phyloP scores from a whole-genome alignment of 1,140 invertebrate genomes.

The Hyphantria cunea region DNA sequence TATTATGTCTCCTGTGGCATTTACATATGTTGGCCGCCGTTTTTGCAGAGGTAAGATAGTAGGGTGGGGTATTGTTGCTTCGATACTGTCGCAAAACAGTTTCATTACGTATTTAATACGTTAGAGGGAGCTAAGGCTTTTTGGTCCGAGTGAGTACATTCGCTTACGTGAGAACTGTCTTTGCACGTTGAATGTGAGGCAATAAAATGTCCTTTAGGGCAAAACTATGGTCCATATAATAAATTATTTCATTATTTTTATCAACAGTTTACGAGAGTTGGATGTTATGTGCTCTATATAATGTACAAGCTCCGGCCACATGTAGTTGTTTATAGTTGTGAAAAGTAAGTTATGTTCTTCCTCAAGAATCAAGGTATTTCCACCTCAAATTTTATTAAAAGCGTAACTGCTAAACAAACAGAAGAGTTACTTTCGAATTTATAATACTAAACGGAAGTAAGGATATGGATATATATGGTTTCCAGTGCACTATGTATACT shows the following conservation, averaged over 20 bases:
- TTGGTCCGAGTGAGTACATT: slow-evolving; percentile 8
- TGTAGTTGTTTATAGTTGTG: no score
- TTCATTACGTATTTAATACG: slow-evolving; percentile 33
- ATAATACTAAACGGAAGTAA: no score
- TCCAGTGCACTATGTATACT: no score
- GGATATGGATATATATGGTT: no score
- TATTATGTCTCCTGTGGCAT: slow-evolving; percentile 58
- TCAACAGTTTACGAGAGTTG: no score
- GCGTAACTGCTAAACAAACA: no score
- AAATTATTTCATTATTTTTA: slow-evolving; percentile 32
- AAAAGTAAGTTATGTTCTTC: no score
- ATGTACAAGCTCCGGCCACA: no score
- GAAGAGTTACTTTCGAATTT: no score
- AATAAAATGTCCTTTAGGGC: slow-evolving; percentile 22
- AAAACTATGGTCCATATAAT: slow-evolving; percentile 20
- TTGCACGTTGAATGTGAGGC: slow-evolving; percentile 12
- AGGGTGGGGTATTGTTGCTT: slow-evolving; percentile 6
- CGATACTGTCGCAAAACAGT: slow-evolving; percentile 19
- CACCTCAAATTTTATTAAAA: no score
- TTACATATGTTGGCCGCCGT: slow-evolving; percentile 49
- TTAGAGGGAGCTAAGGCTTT: slow-evolving; percentile 17
- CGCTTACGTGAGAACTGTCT: slow-evolving; percentile 23
- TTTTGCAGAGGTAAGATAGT: slow-evolving; percentile 26
- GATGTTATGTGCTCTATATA: no score
- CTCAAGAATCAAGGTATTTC: no score